Percentiles rank a stretch among this genome's conserved stretches.
These are phyloP conservation scores for Diachrysia chrysitis DNA, from an alignment of 2,888 invertebrate genomes.

Conservation along the genomic window DNA sequence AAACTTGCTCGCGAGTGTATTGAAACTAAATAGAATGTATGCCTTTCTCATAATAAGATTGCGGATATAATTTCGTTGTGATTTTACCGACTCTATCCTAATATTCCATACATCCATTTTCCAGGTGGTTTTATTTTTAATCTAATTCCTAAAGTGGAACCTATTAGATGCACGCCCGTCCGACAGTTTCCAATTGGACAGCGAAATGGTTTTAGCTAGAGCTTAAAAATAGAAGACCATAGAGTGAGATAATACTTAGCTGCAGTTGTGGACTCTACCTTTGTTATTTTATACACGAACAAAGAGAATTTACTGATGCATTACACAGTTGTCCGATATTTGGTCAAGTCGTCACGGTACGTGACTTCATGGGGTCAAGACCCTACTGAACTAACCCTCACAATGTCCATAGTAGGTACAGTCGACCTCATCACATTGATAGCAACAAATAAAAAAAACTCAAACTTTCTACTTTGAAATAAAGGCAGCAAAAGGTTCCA, in stretches of 20 bases:
- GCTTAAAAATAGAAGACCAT: slow-evolving; percentile 41
- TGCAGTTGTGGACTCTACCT: slow-evolving; percentile 22
- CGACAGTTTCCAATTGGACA: slow-evolving; percentile 49
- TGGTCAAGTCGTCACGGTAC: slow-evolving; percentile 33
- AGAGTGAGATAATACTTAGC: slow-evolving; percentile 27
- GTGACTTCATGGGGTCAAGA: slow-evolving; percentile 37
- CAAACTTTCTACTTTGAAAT: neutral
- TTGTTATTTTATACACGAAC: slow-evolving; percentile 27
- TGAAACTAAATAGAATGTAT: slow-evolving; percentile 48
- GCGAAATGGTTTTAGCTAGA: slow-evolving; percentile 48
- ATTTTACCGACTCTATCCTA: slow-evolving; percentile 40
- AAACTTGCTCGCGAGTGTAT: slow-evolving; percentile 51
- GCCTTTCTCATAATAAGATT: slow-evolving; percentile 53
- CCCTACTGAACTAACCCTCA: slow-evolving; percentile 25
- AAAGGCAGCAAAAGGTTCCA: neutral
- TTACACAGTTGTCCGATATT: slow-evolving; percentile 33
- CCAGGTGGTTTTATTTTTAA: slow-evolving; percentile 50
- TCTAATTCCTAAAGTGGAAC: slow-evolving; percentile 40
- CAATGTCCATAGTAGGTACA: slow-evolving; percentile 7
- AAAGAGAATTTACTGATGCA: slow-evolving; percentile 39
- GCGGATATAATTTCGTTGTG: slow-evolving; percentile 44
- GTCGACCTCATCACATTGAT: neutral
- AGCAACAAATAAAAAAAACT: neutral
- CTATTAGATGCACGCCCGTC: slow-evolving; percentile 35
- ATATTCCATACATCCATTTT: slow-evolving; percentile 40